Evolutionary conservation across 2,797 vertebrate species (phyloP), one percentile per base, ranked within the genome.

Genomic region (Adelosebastes latens): DNA sequence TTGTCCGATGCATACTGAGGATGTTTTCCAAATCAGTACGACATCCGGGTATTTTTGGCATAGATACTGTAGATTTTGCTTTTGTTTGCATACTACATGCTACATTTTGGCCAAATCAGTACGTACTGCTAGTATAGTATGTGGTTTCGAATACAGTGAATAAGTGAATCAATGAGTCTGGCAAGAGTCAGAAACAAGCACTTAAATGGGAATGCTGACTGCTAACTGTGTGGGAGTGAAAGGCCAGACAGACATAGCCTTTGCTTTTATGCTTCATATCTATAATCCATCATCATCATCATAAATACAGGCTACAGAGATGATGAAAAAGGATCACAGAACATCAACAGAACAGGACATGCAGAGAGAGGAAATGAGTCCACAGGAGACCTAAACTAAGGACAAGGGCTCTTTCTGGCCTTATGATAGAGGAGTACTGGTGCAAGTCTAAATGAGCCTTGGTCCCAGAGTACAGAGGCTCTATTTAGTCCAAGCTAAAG

Each of bases 361-460:
- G 25, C 79, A 46, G 64, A 75, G 56, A 74, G 46, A 20, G 27
- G 11, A 83, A 84, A 78, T 66, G 7, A 60, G 27, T 68, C 62
- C 66, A 69, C 61, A 72, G 53, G 73, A 85, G 68, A 72, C 80
- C 53, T 42, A 18, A 39, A 29, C 66, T 55, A 60, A 76, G 71
- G 59, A 81, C 32, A 16, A 31, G 36, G 65, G 13, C 62, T 81
- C 52, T 58, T 74, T 64, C n/a, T 72, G 32, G 31, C 72, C 39
- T 29, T 20, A 14, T 58, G 60, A 67, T 18, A 61, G 49, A 56
- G 70, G 25, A 60, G 56, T 4, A 53, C 71, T 25, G 36, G 12
- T 80, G 42, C 24, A 25, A 55, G 79, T 42, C 64, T 81, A 82
- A 80, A 85, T 83, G 73, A 87, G 82, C 65, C 79, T 59, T 64